Evolutionary conservation across 2,113 vertebrate species (phyloP).

Genomic region (Circaetus gallicus): DNA sequence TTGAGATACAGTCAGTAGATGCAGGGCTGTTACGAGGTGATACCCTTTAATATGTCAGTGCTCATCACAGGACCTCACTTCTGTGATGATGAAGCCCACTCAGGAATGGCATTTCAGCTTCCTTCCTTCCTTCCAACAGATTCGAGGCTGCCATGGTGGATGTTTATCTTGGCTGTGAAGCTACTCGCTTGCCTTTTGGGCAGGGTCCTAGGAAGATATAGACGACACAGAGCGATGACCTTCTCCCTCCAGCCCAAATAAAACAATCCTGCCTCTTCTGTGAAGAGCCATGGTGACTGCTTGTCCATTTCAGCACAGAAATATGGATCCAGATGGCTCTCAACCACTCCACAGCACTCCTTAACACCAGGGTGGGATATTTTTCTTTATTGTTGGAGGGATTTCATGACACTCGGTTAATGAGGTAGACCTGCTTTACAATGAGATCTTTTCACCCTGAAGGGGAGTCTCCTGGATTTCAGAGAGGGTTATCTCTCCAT

Average conservation of each 20-base stretch:
- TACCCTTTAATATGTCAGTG: neutral
- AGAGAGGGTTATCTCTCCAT: neutral
- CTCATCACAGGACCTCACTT: neutral
- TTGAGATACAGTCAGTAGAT: neutral
- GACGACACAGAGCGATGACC: neutral
- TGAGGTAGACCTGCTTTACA: neutral
- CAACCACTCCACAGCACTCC: neutral
- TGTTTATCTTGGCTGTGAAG: neutral
- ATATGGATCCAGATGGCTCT: neutral
- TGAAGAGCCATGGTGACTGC: neutral
- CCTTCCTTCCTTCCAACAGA: neutral
- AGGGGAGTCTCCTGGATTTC: neutral
- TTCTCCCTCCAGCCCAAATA: neutral
- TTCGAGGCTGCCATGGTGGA: rapidly evolving
- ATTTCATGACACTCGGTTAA: neutral
- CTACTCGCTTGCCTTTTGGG: neutral
- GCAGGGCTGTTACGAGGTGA: neutral
- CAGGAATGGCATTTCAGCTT: neutral
- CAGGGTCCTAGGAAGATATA: neutral
- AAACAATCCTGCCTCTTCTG: neutral
- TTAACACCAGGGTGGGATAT: neutral
- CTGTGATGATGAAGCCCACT: neutral
- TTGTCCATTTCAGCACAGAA: neutral
- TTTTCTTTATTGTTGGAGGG: neutral
- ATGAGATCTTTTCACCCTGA: neutral